Evolutionary conservation across 1,140 invertebrate genomes (phyloP).

Genomic region (Zaprionus capensis): DNA sequence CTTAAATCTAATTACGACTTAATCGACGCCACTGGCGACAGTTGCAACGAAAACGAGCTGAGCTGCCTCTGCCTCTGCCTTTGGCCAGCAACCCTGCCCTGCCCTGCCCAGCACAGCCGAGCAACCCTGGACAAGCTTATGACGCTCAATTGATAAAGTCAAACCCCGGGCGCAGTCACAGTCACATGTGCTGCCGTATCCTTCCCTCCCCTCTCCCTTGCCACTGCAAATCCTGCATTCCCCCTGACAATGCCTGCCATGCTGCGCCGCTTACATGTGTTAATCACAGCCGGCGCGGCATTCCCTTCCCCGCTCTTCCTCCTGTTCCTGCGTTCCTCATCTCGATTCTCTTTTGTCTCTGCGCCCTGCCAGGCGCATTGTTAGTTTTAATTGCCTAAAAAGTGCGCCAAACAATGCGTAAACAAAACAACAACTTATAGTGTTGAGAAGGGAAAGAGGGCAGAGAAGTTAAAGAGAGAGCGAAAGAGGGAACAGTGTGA

Average conservation of each 20-base stretch:
- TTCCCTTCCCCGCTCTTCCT: background rate
- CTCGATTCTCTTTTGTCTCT: slow-evolving; percentile 50
- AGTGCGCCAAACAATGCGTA: slow-evolving; percentile 62
- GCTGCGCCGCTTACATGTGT: slow-evolving; percentile 80
- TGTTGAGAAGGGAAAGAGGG: background rate
- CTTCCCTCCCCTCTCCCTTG: slow-evolving; percentile 15
- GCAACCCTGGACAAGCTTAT: slow-evolving; percentile 64
- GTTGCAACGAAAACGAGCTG: slow-evolving; percentile 72
- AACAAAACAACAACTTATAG: slow-evolving; percentile 12
- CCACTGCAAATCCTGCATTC: slow-evolving; percentile 34
- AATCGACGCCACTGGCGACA: slow-evolving; percentile 83
- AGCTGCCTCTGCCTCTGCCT: background rate
- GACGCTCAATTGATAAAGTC: slow-evolving; percentile 83
- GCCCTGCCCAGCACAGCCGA: slow-evolving; percentile 32
- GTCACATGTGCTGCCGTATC: slow-evolving; percentile 65
- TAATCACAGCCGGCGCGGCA: slow-evolving; percentile 75
- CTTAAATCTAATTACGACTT: slow-evolving; percentile 84
- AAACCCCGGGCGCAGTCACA: slow-evolving; percentile 58
- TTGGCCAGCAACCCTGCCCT: slow-evolving; percentile 21
- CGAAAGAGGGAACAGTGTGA: background rate
- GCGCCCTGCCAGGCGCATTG: slow-evolving; percentile 47
- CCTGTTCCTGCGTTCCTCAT: too few relatives aligned
- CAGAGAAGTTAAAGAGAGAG: background rate
- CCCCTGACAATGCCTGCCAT: slow-evolving; percentile 47
- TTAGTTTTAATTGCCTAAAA: slow-evolving; percentile 81